Conservation (phyloP, 2,113 vertebrate species). For the Tringa solitaria region DNA sequence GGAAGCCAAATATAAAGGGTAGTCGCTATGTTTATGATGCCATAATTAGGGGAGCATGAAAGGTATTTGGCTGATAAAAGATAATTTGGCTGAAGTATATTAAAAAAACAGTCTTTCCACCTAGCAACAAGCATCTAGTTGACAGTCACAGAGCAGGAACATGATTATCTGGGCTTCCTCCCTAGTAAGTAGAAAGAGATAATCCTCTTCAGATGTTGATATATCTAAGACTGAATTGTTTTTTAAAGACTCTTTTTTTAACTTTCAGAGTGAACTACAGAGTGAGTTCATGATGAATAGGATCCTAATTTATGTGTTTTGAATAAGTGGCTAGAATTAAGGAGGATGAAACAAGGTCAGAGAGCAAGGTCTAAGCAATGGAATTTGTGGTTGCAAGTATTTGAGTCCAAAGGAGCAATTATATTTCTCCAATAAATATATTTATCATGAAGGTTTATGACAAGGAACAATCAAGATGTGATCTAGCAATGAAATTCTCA, state of each 20-base stretch:
- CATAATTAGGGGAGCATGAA: not conserved
- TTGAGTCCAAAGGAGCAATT: not conserved
- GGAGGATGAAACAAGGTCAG: not conserved
- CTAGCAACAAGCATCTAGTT: not conserved
- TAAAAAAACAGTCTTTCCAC: not conserved
- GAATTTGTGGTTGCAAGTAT: not conserved
- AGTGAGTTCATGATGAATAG: not conserved
- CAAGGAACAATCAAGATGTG: not conserved
- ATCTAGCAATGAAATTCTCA: not conserved
- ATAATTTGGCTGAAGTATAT: not conserved
- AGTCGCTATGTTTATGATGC: not conserved
- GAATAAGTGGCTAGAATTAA: not conserved
- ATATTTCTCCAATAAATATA: not conserved
- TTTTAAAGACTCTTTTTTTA: not conserved
- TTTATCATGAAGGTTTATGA: not conserved
- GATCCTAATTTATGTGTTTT: not conserved
- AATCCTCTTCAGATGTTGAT: not conserved
- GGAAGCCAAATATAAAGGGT: not conserved
- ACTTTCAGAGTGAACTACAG: not conserved
- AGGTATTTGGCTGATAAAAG: not conserved
- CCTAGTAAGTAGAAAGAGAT: not conserved
- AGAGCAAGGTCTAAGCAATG: not conserved
- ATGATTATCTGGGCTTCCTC: not conserved
- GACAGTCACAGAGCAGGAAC: not conserved
- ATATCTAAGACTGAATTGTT: not conserved